Conservation (phyloP, 92 coral and sea anemone genomes). For the Umimayanthus kanabou region DNA sequence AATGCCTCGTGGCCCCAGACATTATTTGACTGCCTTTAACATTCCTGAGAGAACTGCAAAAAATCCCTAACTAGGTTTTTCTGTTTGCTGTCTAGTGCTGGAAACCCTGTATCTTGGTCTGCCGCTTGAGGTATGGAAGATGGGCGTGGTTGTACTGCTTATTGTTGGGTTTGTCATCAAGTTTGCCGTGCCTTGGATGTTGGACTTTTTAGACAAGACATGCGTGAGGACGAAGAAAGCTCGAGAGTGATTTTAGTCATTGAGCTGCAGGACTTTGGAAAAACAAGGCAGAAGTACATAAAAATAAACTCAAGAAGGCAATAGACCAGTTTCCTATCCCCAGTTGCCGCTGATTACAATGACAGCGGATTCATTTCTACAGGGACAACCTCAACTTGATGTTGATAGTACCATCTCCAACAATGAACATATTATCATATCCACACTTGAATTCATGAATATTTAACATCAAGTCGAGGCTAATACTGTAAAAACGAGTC, state of each 20-base stretch:
- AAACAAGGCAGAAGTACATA: background rate
- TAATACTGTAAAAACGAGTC: too few species aligned
- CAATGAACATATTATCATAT: too few species aligned
- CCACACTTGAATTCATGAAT: too few species aligned
- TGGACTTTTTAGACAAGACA: constrained; percentile 45
- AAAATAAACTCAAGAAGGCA: background rate
- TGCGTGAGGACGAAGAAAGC: constrained; percentile 28
- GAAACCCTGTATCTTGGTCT: constrained; percentile 75
- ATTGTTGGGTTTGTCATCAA: constrained; percentile 54
- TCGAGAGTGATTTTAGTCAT: background rate
- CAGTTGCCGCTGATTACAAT: too few species aligned
- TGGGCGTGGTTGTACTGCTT: constrained; percentile 50
- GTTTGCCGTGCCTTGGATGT: constrained; percentile 53
- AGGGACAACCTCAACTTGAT: too few species aligned
- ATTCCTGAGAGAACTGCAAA: background rate
- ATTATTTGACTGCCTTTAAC: background rate
- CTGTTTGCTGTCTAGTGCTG: constrained; percentile 60
- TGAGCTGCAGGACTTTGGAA: background rate
- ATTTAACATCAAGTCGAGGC: too few species aligned
- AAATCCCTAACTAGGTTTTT: background rate
- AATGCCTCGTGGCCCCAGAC: background rate
- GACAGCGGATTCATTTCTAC: too few species aligned
- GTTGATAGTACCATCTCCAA: too few species aligned
- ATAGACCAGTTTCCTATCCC: too few species aligned
- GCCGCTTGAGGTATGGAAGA: constrained; percentile 77